These are phyloP conservation scores for Anas bahamensis DNA, from an alignment of 2,797 vertebrate species.

Conservation along the genomic window DNA sequence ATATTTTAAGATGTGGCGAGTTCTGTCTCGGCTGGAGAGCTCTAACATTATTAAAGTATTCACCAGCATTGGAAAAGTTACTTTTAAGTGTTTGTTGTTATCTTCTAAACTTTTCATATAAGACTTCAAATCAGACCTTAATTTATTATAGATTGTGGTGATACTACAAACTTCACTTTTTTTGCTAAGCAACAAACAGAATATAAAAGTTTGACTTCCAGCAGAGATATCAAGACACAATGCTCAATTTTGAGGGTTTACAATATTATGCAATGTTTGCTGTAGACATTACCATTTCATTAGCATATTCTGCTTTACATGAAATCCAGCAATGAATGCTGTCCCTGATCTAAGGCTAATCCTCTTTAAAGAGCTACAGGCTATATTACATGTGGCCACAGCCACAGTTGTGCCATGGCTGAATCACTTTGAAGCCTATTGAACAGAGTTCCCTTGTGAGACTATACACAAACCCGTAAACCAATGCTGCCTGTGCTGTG, in stretches of 20 bases:
- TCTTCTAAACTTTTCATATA: background rate
- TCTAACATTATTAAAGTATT: background rate
- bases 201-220: conserved; percentile 46
- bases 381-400: conserved; percentile 79
- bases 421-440: conserved; percentile 77
- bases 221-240: conserved; percentile 60
- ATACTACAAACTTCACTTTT: background rate
- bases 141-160: background rate
- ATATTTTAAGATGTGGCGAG: background rate
- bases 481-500: conserved; percentile 49
- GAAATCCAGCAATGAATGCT: conserved; percentile 77
- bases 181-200: background rate
- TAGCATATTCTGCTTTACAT: conserved; percentile 78
- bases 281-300: conserved; percentile 78
- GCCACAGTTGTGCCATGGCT: conserved; percentile 60
- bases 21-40: background rate
- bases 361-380: conserved; percentile 83
- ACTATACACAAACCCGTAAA: conserved; percentile 50
- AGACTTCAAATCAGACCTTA: background rate
- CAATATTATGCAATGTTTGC: conserved; percentile 79
- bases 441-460: conserved; percentile 80
- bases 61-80: background rate
- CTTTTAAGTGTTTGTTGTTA: background rate
- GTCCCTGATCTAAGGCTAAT: conserved; percentile 76
- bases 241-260: conserved; percentile 64